Conservation (phyloP, 2,113 vertebrate species). For the Tragelaphus strepsiceros region DNA sequence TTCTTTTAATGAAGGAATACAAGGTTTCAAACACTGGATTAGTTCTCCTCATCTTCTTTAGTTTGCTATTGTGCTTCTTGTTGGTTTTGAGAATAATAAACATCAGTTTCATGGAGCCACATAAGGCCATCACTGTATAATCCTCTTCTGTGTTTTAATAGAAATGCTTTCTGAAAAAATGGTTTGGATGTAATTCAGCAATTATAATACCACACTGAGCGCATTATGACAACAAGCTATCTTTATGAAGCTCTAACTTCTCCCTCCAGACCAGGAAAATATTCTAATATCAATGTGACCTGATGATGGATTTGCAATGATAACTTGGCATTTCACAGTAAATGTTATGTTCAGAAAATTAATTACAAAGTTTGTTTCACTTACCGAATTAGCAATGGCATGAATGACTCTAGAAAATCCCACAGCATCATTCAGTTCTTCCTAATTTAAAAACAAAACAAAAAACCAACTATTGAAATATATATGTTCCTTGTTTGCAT, state of each 20-base stretch:
- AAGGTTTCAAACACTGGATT: background rate
- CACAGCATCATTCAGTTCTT: slow-evolving; percentile 94
- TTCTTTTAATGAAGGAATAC: background rate
- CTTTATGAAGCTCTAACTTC: background rate
- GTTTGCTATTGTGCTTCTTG: background rate
- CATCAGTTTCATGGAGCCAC: background rate
- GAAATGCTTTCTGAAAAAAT: slow-evolving; percentile 1
- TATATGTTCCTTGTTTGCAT: background rate
- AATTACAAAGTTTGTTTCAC: slow-evolving; percentile 66
- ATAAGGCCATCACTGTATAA: background rate
- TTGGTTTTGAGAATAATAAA: background rate
- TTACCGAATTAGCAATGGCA: slow-evolving; percentile 95
- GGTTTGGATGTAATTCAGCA: background rate
- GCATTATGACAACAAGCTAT: background rate
- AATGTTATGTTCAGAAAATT: background rate
- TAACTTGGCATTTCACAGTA: background rate
- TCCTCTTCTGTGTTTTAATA: background rate
- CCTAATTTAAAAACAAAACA: slow-evolving; percentile 78
- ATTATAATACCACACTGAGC: background rate
- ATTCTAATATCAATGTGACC: background rate
- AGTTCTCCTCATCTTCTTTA: background rate
- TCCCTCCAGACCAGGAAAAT: background rate
- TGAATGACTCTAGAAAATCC: slow-evolving; percentile 97
- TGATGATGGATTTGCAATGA: background rate
- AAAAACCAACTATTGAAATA: background rate